Conservation (phyloP, 2,113 vertebrate genomes). For the Halichoeres trimaculatus region DNA sequence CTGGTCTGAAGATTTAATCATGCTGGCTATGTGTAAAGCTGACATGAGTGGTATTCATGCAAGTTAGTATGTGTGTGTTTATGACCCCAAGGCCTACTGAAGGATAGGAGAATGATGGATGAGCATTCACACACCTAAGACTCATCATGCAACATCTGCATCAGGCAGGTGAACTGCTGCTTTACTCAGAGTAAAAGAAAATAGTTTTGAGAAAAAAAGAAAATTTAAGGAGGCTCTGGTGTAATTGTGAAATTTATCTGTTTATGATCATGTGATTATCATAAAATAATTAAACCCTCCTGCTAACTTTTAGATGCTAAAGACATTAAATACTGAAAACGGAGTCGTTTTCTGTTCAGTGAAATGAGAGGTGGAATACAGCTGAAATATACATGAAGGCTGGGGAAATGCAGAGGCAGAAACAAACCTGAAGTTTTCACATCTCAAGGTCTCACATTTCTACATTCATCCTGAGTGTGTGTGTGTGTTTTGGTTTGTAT, state of each 20-base stretch:
- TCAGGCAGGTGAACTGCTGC: slow-evolving; percentile 22
- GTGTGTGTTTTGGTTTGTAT: slow-evolving; percentile 13
- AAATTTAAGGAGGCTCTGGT: slow-evolving; percentile 14
- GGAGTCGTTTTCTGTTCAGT: background rate
- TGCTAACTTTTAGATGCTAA: background rate
- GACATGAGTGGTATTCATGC: slow-evolving; percentile 85
- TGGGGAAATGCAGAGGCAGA: slow-evolving; percentile 34
- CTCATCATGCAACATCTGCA: slow-evolving; percentile 87
- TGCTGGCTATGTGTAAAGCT: slow-evolving; percentile 62
- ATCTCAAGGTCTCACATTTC: slow-evolving; percentile 56
- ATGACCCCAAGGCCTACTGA: slow-evolving; percentile 47
- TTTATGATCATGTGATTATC: background rate
- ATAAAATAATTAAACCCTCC: background rate
- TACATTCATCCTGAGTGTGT: background rate
- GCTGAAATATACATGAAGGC: slow-evolving; percentile 13
- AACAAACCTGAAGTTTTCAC: slow-evolving; percentile 25
- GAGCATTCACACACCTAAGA: slow-evolving; percentile 58
- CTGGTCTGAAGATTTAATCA: slow-evolving; percentile 58
- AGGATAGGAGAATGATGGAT: slow-evolving; percentile 58
- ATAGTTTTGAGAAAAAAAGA: background rate
- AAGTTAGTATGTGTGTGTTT: slow-evolving; percentile 85
- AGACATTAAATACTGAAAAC: background rate
- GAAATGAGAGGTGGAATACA: slow-evolving; percentile 17
- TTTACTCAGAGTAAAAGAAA: slow-evolving; percentile 25
- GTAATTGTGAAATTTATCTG: slow-evolving; percentile 20